phyloP scores from a whole-genome alignment of 2,797 vertebrate species.

The Lepus townsendii region DNA sequence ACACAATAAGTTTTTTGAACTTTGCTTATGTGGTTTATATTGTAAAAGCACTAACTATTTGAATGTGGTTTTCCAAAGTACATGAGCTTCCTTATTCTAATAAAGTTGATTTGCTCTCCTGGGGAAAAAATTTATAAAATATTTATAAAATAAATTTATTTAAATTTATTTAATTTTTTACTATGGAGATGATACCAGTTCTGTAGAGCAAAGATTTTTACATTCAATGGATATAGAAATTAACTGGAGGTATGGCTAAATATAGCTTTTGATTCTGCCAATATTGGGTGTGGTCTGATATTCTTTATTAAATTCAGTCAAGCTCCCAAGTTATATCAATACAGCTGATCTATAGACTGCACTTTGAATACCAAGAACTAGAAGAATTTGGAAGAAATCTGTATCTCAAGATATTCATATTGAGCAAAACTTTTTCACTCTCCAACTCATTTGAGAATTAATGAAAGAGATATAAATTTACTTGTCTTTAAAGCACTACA shows the following conservation, averaged over 20 bases:
- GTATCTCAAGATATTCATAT: not conserved
- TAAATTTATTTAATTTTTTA: not conserved
- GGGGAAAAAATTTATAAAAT: not conserved
- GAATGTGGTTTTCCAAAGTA: slow-evolving; percentile 52
- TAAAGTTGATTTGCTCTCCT: slow-evolving; percentile 52
- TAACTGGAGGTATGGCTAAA: not conserved
- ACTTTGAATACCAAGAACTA: not conserved
- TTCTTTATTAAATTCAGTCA: not conserved
- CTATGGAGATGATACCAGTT: not conserved
- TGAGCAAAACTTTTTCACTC: not conserved
- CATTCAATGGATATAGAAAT: not conserved
- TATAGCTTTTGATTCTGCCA: not conserved
- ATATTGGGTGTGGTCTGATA: fast-evolving
- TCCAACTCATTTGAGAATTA: not conserved
- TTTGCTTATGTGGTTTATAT: slow-evolving; percentile 53
- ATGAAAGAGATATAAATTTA: not conserved
- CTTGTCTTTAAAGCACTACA: not conserved
- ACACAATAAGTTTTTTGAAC: not conserved
- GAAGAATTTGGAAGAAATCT: not conserved
- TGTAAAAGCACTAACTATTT: slow-evolving; percentile 62
- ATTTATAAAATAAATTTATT: no score
- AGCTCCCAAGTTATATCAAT: not conserved
- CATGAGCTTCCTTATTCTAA: slow-evolving; percentile 35
- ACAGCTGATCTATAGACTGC: not conserved
- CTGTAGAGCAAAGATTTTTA: not conserved